Evolutionary conservation across 92 coral and sea anemone genomes (phyloP).

Genomic region (Epizoanthus illoricatus): DNA sequence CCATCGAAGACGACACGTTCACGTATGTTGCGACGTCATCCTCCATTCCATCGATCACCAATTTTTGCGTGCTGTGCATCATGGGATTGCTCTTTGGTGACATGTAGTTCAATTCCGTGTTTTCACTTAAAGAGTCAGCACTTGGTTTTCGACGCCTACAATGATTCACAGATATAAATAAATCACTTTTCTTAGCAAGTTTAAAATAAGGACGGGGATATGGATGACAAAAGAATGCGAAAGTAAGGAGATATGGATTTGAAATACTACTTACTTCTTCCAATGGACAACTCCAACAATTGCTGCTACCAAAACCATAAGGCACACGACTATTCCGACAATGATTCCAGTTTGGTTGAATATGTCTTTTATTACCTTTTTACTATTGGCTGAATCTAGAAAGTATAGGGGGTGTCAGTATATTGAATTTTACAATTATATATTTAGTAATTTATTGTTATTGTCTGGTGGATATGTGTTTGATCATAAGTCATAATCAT

Average conservation of each 20-base stretch:
- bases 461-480: background rate
- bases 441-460: background rate
- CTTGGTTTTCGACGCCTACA: background rate
- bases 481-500: background rate
- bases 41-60: background rate
- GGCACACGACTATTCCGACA: constrained; percentile 6
- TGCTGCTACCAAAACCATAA: background rate
- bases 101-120: background rate
- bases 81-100: background rate
- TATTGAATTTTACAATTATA: background rate
- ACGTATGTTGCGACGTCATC: background rate
- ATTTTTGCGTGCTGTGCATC: background rate
- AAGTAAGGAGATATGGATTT: too few species aligned
- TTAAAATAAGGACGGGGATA: too few species aligned
- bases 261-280: background rate
- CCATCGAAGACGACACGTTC: background rate
- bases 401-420: background rate
- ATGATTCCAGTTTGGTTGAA: background rate
- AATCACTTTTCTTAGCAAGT: too few species aligned
- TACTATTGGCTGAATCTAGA: background rate
- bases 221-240: too few species aligned
- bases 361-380: background rate
- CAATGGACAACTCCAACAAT: background rate
- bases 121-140: background rate
- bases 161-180: background rate